Evolutionary conservation across 2,797 vertebrate genomes (phyloP), one percentile per base, ranked within the genome.

Genomic region (Nasua narica): DNA sequence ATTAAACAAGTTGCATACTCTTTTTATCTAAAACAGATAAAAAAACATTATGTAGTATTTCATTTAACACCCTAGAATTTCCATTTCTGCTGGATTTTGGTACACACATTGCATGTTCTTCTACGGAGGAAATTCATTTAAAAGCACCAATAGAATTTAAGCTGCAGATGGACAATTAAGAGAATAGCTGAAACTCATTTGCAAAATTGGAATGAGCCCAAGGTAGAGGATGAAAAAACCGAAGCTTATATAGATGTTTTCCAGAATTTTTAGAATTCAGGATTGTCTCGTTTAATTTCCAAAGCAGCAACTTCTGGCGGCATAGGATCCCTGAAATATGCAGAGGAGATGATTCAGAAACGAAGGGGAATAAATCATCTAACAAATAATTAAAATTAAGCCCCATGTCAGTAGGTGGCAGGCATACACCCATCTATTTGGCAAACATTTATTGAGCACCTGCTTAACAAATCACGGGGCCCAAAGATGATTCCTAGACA

Each of bases 181-280:
- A 92, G 92, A 91, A 88, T 89, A 93, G 19, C 52, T 90, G n/a
- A 81, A 92, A 77, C 37, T 95, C 84, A 94, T 84, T 95, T 74
- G 56, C 46, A 78, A 56, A 93, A 40, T 19, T 89, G 62, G 18
- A 91, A 69, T 29, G 10, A 94, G 14, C 27, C 91, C 89, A 94
- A 72, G 88, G 72, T 5, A 72, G 65, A 95, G n/a, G 29, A 89
- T 62, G 83, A 58, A 76, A 92, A 95, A 86, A 0, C 23, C 56
- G 0, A 69, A 83, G 74, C 19, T 67, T 88, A 58, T 78, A 37
- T 78, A 91, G 81, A 79, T 77, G 54, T 50, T 92, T 95, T 87
- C 82, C 58, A 96, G 78, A 88, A 77, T 25, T 70, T 76, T 92
- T 67, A 77, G 78, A 60, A 72, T 82, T 77, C 52, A 92, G 43